Evolutionary conservation across 2,888 invertebrate genomes (phyloP).

Genomic region (Carterocephalus palaemon): DNA sequence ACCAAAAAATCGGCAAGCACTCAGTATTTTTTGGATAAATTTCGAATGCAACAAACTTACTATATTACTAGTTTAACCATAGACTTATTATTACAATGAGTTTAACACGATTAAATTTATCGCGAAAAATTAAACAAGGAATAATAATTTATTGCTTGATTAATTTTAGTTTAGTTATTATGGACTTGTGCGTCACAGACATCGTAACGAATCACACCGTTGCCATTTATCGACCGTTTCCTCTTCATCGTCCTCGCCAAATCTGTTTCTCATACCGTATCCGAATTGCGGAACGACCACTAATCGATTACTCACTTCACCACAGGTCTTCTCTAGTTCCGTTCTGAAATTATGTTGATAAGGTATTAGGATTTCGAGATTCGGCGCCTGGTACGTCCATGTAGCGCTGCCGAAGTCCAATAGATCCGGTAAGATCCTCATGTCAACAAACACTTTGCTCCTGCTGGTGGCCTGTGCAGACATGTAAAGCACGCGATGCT

Average conservation of each 20-base stretch:
- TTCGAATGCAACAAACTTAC: no score
- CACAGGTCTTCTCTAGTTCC: slow-evolving; percentile 6
- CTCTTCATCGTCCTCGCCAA: slow-evolving; percentile 12
- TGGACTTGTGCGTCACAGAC: no score
- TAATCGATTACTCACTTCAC: background rate
- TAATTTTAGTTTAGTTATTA: no score
- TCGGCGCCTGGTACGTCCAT: slow-evolving; percentile 3
- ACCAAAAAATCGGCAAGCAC: no score
- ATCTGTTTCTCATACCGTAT: background rate
- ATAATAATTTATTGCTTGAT: no score
- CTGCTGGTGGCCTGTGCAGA: background rate
- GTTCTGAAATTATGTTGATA: slow-evolving; percentile 2
- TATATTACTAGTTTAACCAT: no score
- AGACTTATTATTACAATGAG: no score
- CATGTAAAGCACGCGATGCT: slow-evolving; percentile 17
- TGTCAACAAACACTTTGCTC: slow-evolving; percentile 2
- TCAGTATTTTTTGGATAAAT: no score
- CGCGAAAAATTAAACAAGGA: no score
- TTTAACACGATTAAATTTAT: no score
- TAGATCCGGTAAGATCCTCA: slow-evolving; percentile 14
- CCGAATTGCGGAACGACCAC: background rate
- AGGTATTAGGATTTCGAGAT: slow-evolving; percentile 10
- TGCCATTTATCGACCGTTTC: no score
- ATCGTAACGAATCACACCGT: no score
- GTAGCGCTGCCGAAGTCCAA: background rate